These are phyloP conservation scores for Oryctolagus cuniculus DNA, from an alignment of 2,113 vertebrate species.

Conservation along the genomic window DNA sequence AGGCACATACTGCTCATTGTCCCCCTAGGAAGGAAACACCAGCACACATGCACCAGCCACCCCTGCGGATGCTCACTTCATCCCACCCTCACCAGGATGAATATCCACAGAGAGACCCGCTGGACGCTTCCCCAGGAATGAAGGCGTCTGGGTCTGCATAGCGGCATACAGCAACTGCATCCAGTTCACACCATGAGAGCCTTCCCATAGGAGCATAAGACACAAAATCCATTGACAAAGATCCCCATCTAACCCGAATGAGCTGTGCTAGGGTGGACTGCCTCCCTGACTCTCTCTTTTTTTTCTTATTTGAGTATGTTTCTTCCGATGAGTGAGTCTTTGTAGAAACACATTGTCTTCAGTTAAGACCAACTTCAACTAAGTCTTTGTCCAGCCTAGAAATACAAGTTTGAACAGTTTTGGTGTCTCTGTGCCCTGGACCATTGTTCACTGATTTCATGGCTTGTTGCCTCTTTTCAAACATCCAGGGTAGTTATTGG, in stretches of 20 bases:
- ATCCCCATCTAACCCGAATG: not conserved
- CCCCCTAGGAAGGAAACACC: not conserved
- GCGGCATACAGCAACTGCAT: no score
- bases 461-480: not conserved
- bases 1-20: not conserved
- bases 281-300: not conserved
- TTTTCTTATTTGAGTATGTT: not conserved
- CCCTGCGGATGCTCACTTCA: not conserved
- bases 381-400: not conserved
- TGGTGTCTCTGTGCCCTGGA: not conserved
- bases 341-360: not conserved
- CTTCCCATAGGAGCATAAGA: not conserved
- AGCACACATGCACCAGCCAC: not conserved
- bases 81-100: not conserved
- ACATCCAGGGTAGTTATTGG: not conserved
- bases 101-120: not conserved
- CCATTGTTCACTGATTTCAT: not conserved
- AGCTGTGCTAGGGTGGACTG: not conserved
- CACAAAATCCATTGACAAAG: not conserved
- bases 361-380: not conserved
- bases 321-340: not conserved
- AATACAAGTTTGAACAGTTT: not conserved
- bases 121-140: fast-evolving
- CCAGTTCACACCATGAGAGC: not conserved
- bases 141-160: no score